These are phyloP conservation scores for Pionites leucogaster DNA, from an alignment of 2,113 vertebrate genomes.

Conservation along the genomic window DNA sequence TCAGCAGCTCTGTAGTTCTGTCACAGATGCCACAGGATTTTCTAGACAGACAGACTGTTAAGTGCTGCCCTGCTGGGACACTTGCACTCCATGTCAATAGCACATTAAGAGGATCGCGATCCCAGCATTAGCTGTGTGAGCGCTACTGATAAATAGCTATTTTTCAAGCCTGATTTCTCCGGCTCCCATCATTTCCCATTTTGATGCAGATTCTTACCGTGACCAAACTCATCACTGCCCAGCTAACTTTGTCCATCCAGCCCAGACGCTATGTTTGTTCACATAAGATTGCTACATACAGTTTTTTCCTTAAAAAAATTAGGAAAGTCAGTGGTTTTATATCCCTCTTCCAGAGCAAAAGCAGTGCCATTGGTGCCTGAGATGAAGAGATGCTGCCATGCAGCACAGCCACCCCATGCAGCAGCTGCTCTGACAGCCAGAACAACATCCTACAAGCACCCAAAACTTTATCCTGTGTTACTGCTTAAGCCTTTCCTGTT, in stretches of 20 bases:
- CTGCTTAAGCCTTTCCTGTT: background rate
- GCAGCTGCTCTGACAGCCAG: background rate
- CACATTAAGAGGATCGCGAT: background rate
- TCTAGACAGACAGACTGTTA: background rate
- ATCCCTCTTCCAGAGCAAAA: background rate
- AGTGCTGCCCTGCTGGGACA: background rate
- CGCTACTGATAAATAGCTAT: background rate
- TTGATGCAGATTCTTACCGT: background rate
- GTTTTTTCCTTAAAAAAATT: background rate
- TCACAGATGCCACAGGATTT: background rate
- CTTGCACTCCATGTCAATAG: fast-evolving
- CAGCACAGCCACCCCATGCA: background rate
- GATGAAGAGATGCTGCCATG: background rate
- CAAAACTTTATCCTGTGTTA: background rate
- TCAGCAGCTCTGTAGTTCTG: background rate
- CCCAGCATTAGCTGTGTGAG: background rate
- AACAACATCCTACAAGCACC: background rate
- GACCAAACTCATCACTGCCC: background rate
- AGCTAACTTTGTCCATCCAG: background rate
- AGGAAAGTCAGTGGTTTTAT: background rate
- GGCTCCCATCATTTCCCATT: background rate
- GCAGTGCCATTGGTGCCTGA: background rate
- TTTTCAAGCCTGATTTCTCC: background rate
- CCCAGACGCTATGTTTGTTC: background rate
- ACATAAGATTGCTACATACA: background rate